phyloP scores from a whole-genome alignment of 2,888 invertebrate genomes.

The Pharmacophagus antenor region DNA sequence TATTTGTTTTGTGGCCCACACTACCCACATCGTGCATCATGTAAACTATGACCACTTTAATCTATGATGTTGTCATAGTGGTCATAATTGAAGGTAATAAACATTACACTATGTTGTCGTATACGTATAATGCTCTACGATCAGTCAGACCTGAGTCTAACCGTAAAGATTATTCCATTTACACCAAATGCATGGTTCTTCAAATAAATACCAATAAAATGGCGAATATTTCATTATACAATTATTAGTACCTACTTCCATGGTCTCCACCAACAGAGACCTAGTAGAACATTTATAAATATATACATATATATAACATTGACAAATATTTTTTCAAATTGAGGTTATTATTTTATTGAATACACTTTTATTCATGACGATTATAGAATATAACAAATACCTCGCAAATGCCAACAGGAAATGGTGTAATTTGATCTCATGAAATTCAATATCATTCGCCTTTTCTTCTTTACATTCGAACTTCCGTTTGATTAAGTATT shows the following conservation, averaged over 20 bases:
- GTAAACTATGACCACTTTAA: too few species aligned
- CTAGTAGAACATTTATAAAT: too few species aligned
- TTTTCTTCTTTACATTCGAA: slow-evolving; percentile 11
- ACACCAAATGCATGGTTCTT: too few species aligned
- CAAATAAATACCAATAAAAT: too few species aligned
- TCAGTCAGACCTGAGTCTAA: neutral
- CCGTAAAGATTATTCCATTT: too few species aligned
- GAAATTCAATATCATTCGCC: slow-evolving; percentile 75
- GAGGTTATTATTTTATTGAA: neutral
- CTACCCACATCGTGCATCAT: too few species aligned
- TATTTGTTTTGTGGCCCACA: too few species aligned
- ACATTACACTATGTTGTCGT: neutral
- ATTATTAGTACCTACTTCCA: too few species aligned
- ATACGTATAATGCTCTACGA: neutral
- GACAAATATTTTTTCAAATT: neutral
- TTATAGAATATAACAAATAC: neutral
- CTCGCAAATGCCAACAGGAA: slow-evolving; percentile 2
- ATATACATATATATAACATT: neutral
- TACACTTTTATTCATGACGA: neutral
- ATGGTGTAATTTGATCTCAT: slow-evolving; percentile 69
- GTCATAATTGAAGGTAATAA: too few species aligned
- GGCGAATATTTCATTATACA: too few species aligned
- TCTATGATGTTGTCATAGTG: too few species aligned
- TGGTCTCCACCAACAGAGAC: too few species aligned
- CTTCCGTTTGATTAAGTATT: slow-evolving; percentile 11